phyloP scores from a whole-genome alignment of 2,113 vertebrate genomes.

The Arenaria interpres region DNA sequence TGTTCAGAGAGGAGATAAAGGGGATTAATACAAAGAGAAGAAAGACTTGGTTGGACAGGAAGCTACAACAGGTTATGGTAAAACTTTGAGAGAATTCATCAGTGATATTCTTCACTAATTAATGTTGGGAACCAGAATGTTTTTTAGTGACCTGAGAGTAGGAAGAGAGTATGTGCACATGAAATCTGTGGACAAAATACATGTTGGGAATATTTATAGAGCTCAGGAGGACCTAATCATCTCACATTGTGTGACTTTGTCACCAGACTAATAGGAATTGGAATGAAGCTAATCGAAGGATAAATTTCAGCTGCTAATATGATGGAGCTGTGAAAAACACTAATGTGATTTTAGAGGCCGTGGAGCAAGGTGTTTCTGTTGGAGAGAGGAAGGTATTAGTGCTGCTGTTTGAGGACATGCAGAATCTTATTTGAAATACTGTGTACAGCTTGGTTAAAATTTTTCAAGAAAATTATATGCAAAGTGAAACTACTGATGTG shows the following conservation, averaged over 20 bases:
- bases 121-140: neutral
- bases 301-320: neutral
- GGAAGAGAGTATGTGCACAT: rapidly evolving
- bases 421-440: neutral
- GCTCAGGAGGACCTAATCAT: neutral
- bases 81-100: neutral
- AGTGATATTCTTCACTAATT: neutral
- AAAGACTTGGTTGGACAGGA: neutral
- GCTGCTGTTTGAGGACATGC: neutral
- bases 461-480: neutral
- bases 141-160: neutral
- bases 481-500: neutral
- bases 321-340: neutral
- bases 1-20: neutral
- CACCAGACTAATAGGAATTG: neutral
- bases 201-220: neutral
- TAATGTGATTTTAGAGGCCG: neutral
- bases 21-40: neutral
- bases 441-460: neutral
- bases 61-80: neutral
- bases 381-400: neutral
- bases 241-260: neutral
- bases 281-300: neutral
- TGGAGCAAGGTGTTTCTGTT: neutral
- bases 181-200: neutral